Conservation (phyloP, 2,888 invertebrate species). For the Fabriciana adippe region DNA sequence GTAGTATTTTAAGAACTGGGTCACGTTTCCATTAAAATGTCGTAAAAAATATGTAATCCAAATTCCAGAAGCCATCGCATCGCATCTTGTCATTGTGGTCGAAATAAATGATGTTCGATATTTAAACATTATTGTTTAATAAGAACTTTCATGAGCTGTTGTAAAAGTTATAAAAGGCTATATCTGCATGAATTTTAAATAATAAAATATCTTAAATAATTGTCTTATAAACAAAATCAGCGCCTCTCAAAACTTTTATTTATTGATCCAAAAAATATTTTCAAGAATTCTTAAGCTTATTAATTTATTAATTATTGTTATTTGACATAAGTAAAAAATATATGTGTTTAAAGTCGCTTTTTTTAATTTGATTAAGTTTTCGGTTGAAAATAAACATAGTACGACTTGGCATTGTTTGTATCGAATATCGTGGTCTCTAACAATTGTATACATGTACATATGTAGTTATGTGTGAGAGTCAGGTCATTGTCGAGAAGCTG, state of each 20-base stretch:
- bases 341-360: too few relatives aligned
- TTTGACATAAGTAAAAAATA: too few relatives aligned
- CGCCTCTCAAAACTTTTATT: too few relatives aligned
- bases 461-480: conserved; percentile 49
- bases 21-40: conserved; percentile 6
- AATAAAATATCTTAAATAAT: too few relatives aligned
- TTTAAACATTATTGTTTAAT: too few relatives aligned
- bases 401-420: conserved; percentile 16
- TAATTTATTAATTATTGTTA: too few relatives aligned
- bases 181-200: too few relatives aligned
- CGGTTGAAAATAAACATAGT: conserved; percentile 1
- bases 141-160: too few relatives aligned
- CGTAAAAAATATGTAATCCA: conserved; percentile 6
- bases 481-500: conserved; percentile 78
- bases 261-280: too few relatives aligned
- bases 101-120: background rate
- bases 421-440: background rate
- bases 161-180: too few relatives aligned
- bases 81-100: background rate
- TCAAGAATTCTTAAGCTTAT: too few relatives aligned
- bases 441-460: conserved; percentile 7
- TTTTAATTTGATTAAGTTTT: background rate
- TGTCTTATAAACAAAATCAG: too few relatives aligned
- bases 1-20: conserved; percentile 19
- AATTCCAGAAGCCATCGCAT: background rate